Evolutionary conservation across 2,888 invertebrate genomes (phyloP), one percentile per base, ranked within the genome.

Genomic region (Margaritifera margaritifera): DNA sequence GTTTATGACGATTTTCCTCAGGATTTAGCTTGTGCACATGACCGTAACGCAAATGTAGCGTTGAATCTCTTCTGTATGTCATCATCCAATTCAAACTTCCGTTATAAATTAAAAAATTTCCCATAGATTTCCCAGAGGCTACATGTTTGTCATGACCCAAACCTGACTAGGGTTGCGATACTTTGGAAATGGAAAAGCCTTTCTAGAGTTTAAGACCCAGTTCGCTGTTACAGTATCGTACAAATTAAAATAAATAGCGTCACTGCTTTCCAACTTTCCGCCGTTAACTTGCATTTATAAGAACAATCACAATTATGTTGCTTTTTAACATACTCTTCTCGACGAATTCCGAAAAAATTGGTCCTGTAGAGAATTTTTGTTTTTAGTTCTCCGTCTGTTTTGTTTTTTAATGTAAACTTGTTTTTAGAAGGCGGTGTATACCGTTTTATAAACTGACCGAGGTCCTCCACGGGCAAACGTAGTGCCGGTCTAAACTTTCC

Each of bases 71-170:
- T 19, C 24, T 64, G 27, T 63, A 72, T 5, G 72, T 57, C 72
- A 62, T 63, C 6, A 68, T 72, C 72, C 72, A 72, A 64, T 72
- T 72, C 50, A 72, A 69, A 4, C 60, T 11, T 1, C 72, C 72
- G 55, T 69, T 66, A 66, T 66, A 72, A 15, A 59, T 19, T 2
- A 8, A 42, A 22, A 63, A 42, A 55, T 65, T 64, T 6, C 68
- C 68, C 65, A 72, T 22, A 72, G 60, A 59, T 56, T 62, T n/a
- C 68, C 59, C 20, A 68, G 31, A 15, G 72, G 72, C 25, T 72
- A 68, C 19, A 68, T n/a, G 31, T 68, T 72, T 53, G 60, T 63
- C 6, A 72, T 52, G 18, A 69, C 51, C 72, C 72, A 72, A 2
- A 66, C 61, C n/a, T 72, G 72, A 31, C 31, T 31, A 31, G 31